Conservation (phyloP, 2,888 invertebrate genomes). For the Meteorus colon region DNA sequence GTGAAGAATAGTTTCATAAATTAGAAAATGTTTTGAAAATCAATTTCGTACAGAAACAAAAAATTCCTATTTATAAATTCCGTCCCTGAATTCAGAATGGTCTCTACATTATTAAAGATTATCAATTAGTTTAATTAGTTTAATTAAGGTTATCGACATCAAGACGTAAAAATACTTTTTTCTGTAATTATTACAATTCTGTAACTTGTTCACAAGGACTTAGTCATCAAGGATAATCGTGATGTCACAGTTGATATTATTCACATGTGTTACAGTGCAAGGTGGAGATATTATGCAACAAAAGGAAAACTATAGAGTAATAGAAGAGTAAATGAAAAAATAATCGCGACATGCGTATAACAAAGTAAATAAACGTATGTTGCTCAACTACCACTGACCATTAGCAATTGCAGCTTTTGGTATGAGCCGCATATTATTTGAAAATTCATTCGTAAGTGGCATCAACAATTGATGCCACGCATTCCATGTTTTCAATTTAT, state of each 20-base stretch:
- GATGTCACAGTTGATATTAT: slow-evolving; percentile 15
- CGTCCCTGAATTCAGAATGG: too few relatives aligned
- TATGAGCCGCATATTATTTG: slow-evolving; percentile 56
- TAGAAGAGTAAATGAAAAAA: not conserved
- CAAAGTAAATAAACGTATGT: slow-evolving; percentile 23
- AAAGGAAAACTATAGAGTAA: slow-evolving; percentile 22
- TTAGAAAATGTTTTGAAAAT: not conserved
- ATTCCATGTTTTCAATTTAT: slow-evolving; percentile 61
- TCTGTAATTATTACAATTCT: too few relatives aligned
- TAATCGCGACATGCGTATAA: not conserved
- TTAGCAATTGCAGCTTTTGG: slow-evolving; percentile 63
- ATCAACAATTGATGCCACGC: slow-evolving; percentile 60
- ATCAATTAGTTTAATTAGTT: too few relatives aligned
- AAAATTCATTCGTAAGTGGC: slow-evolving; percentile 57
- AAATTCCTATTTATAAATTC: not conserved
- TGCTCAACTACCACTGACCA: slow-evolving; percentile 55
- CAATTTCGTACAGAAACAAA: not conserved
- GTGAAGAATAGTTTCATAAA: slow-evolving; percentile 25
- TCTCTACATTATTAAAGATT: too few relatives aligned
- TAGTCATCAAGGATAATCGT: slow-evolving; percentile 1
- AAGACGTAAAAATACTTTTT: too few relatives aligned
- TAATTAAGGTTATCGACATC: too few relatives aligned
- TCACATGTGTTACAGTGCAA: slow-evolving; percentile 8
- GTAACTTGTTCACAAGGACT: not conserved
- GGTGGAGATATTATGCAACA: not conserved